Percentiles rank a stretch among this genome's conserved stretches.
These are phyloP conservation scores for Procavia capensis DNA, from an alignment of 2,113 vertebrate genomes.

Conservation along the genomic window DNA sequence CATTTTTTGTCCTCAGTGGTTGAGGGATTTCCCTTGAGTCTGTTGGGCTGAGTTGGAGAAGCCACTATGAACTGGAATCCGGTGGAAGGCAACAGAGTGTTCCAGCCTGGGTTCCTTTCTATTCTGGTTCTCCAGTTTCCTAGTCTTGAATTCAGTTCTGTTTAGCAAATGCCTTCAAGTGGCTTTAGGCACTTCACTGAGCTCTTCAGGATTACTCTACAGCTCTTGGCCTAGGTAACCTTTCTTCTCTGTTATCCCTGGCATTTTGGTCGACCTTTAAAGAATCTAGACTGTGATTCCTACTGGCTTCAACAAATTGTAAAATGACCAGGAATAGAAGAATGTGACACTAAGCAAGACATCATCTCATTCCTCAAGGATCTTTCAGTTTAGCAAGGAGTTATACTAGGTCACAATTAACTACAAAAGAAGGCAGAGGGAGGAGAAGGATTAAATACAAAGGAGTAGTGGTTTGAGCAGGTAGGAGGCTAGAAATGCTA, in stretches of 20 bases:
- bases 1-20: not conserved
- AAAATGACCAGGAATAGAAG: not conserved
- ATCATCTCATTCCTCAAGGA: not conserved
- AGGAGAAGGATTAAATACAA: not conserved
- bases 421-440: not conserved
- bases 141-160: slow-evolving; percentile 6
- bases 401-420: not conserved
- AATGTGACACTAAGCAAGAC: not conserved
- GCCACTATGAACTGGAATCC: not conserved
- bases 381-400: not conserved
- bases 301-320: not conserved
- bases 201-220: not conserved
- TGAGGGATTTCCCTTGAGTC: not conserved
- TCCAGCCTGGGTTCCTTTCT: not conserved
- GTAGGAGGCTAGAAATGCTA: not conserved
- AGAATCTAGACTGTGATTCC: not conserved
- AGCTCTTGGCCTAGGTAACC: not conserved
- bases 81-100: not conserved
- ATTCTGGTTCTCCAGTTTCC: not conserved
- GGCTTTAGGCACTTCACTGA: not conserved
- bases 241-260: not conserved
- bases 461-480: not conserved
- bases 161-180: not conserved
- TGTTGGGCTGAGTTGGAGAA: not conserved
- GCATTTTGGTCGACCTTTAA: not conserved